Base-by-base conservation (phyloP, 2,113 vertebrate genomes). In the Thomomys bottae region DNA sequence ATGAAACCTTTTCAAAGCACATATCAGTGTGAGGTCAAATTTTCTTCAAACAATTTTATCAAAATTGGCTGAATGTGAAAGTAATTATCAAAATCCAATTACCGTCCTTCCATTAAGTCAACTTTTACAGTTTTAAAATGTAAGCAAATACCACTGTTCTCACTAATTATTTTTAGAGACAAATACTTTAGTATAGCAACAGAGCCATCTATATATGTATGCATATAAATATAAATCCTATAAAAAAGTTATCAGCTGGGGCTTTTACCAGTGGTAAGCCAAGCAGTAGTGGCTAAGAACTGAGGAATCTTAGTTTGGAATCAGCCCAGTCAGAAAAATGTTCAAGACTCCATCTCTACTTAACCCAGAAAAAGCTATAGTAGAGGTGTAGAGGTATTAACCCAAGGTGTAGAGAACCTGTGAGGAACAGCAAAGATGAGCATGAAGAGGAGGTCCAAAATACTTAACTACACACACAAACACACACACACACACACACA, bases 101-200 rank as follows among this genome's bases (percentile, higher is more conserved):
- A 6, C 61, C 38, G 77, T 70, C 59, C 24, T 61, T 94, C 45
- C 42, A 82, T 79, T 89, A 86, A 86, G 40, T 6, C 54, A 67
- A 87, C 66, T 18, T 77, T 76, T 68, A 93, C 84, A 93, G 21
- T 71, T 23, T 88, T 75, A 64, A 21, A 94, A 68, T 78, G 15
- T 34, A 75, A 73, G 64, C 59, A 14, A 87, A 73, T 2, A 77
- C 2, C 17, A 77, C 17, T 93, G 2, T 45, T 57, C 14, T 64
- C 9, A n/a, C 0, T 75, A 40, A 77, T 23, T 63, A 57, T 61
- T 6, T 63, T 77, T 54, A 11, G 18, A 17, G 78, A 80, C 83
- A 20, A 23, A 34, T 18, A 17, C 63, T 83, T 83, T 70, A 42
- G 40, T 5, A 59, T 32, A 85, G 18, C 3, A 72, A 32, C 17